Evolutionary conservation across 1,140 invertebrate species (phyloP), one percentile per base, ranked within the genome.

Genomic region (Pogonognathellus flavescens): DNA sequence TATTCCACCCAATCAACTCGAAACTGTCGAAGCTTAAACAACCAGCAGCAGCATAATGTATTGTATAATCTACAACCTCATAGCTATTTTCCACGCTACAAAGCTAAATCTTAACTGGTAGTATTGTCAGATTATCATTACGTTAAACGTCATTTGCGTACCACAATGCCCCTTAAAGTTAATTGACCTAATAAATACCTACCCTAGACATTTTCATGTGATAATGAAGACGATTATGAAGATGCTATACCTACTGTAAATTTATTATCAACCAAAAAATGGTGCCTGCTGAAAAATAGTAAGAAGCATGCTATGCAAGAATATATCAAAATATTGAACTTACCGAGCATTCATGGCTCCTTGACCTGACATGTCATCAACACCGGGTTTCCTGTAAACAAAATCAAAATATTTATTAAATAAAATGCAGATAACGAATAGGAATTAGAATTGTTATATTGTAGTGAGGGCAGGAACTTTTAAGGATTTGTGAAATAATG

Each of bases 331-430:
- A 16, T 31, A 18, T 60, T 55, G 53, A 20, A 72, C 87, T 88
- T 86, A 88, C 87, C 87, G 87, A 80, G 83, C 83, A 49, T 86
- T 87, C 86, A 87, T 83, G 9, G 85, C 8, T 8, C 62, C 72
- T 70, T 82, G 85, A 70, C 83, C 85, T 50, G 66, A 81, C 85
- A 88, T 84, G 59, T 88, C 87, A 53, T 88, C 87, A 82, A 88
- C 87, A 22, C 84, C 83, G 9, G 87, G 83, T 86, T 88, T 88
- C 87, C 87, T 88, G 72, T 20, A 88, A 88, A 82, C 25, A 76
- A 49, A 72, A 72, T 8, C 18, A n/a, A 70, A 31, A 72, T 41
- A 6, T 41, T 41, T 41, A 41, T 41, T 41, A 6, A 41, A 41
- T 41, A 41, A 6, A 41, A 6, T 41, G 31, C 31, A 41, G 31